A percentile compares a stretch with the other conserved stretches of the same genome.
Conservation (phyloP, 2,797 vertebrate genomes). For the Hydrophis major region DNA sequence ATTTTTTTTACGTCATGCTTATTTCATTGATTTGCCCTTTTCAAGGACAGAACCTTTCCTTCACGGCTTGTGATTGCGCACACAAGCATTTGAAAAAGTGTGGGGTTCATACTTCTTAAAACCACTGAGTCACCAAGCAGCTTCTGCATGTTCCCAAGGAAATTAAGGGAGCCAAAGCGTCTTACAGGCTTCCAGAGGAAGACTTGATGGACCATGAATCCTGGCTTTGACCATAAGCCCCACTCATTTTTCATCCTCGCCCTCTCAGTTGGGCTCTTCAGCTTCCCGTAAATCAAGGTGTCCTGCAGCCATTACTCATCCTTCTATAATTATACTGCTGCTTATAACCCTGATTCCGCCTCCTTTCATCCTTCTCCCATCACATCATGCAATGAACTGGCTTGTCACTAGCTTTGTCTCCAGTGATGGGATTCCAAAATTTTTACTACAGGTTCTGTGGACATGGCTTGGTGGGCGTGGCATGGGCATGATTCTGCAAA, state of each 20-base stretch:
- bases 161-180: neutral
- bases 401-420: neutral
- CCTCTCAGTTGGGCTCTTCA: neutral
- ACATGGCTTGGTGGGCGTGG: too few species aligned
- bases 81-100: neutral
- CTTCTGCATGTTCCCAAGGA: neutral
- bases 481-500: too few species aligned
- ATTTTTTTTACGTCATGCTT: neutral
- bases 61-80: neutral
- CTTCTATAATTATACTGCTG: neutral
- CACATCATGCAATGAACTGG: neutral
- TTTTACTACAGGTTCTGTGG: too few species aligned
- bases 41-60: neutral
- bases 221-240: neutral
- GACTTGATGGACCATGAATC: neutral
- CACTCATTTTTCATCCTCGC: neutral
- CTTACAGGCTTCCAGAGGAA: neutral
- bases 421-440: too few species aligned
- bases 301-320: neutral
- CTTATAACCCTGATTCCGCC: neutral
- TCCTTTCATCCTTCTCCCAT: neutral
- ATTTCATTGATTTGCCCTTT: neutral
- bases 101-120: neutral
- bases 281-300: neutral
- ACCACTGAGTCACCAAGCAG: neutral